A percentile compares a stretch with the other conserved stretches of the same genome.
phyloP scores from a whole-genome alignment of 2,797 vertebrate species.

The Emys orbicularis region DNA sequence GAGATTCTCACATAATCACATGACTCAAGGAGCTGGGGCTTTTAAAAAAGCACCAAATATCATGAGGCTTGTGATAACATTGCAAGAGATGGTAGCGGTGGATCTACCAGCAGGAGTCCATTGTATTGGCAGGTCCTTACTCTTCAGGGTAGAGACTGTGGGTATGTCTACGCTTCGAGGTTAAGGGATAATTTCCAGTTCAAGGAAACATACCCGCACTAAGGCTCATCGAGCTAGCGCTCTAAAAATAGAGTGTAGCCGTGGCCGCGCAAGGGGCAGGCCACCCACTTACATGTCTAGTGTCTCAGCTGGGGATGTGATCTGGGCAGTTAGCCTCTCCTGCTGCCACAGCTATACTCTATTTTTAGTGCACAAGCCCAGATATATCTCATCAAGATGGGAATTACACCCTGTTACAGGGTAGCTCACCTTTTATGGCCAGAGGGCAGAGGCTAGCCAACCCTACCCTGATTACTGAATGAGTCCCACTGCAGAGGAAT shows the following conservation, averaged over 20 bases:
- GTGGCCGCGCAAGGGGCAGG: fast-evolving
- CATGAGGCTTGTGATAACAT: background rate
- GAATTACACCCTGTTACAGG: background rate
- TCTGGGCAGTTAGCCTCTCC: background rate
- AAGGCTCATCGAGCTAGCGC: background rate
- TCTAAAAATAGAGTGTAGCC: background rate
- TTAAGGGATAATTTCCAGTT: background rate
- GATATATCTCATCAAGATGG: background rate
- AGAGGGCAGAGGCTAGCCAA: no score
- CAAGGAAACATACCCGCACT: background rate
- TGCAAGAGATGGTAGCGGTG: background rate
- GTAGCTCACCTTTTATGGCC: no score
- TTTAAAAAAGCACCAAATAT: background rate
- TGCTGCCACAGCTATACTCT: background rate
- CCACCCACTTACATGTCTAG: background rate
- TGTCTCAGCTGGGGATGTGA: background rate
- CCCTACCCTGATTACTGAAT: no score
- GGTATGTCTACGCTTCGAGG: background rate
- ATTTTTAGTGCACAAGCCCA: background rate
- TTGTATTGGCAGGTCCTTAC: background rate
- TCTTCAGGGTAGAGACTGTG: background rate
- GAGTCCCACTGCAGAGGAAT: no score
- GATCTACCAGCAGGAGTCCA: background rate
- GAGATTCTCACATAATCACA: background rate
- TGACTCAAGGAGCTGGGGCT: background rate